Percentiles rank a stretch among this genome's conserved stretches.
phyloP scores from a whole-genome alignment of 2,113 vertebrate species.

The Bubo scandiacus region DNA sequence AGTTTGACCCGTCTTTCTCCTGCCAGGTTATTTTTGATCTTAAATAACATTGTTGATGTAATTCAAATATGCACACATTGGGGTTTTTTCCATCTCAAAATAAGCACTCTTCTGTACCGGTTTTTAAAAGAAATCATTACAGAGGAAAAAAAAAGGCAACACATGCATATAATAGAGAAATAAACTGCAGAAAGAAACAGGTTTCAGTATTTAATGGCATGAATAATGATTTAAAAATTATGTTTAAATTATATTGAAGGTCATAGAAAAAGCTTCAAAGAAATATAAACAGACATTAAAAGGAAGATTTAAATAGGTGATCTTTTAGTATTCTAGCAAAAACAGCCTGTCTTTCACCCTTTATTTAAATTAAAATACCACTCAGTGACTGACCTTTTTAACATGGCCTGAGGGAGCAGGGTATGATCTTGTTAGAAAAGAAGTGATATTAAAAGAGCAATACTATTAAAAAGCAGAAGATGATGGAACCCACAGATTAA shows the following conservation, averaged over 20 bases:
- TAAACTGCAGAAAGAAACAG: background rate
- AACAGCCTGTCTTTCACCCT: slow-evolving; percentile 33
- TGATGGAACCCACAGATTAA: background rate
- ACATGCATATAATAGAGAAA: background rate
- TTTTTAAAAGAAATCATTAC: background rate
- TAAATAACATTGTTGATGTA: background rate
- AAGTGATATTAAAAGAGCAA: slow-evolving; percentile 50
- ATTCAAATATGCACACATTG: background rate
- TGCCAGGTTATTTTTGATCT: background rate
- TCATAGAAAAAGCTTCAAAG: slow-evolving; percentile 43
- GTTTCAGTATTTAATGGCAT: background rate
- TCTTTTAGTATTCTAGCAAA: slow-evolving; percentile 54
- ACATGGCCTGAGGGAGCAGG: slow-evolving; percentile 62
- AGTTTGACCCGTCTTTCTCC: background rate
- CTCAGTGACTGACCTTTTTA: slow-evolving; percentile 66
- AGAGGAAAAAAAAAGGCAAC: background rate
- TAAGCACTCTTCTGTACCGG: background rate
- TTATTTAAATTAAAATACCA: slow-evolving; percentile 70
- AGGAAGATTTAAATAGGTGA: slow-evolving; percentile 47
- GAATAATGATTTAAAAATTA: slow-evolving; percentile 55
- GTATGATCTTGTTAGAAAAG: slow-evolving; percentile 56
- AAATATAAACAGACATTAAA: slow-evolving; percentile 55
- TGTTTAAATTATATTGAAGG: slow-evolving; percentile 54
- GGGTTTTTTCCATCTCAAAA: background rate
- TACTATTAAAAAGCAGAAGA: slow-evolving; percentile 31